Evolutionary conservation across 2,113 vertebrate species (phyloP), one percentile per base, ranked within the genome.

Genomic region (Smithornis capensis): DNA sequence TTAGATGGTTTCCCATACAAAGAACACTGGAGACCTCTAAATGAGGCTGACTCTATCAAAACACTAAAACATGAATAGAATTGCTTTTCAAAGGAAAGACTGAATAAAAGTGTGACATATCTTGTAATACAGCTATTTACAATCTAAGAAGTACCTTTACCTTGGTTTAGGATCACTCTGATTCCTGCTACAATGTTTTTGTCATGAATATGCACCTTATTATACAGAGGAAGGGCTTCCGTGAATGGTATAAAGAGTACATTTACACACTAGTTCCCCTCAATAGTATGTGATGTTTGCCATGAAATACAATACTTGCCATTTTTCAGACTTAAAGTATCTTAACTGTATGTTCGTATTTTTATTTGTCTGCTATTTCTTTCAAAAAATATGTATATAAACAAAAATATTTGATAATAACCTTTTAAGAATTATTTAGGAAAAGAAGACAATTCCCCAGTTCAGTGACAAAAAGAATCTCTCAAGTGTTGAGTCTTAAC

Each of bases 41-140:
- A 97, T 97, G 95, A 96, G 63, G 87, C 76, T 91, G 82, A 96
- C 94, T 81, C n/a, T 97, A 96, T 97, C 96, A 97, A 97, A 96
- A 98, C 97, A 97, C 95, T 96, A 89, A 98, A 97, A 96, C 92
- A 95, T 98, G 97, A 98, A 97, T 97, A 97, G 96, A 44, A 94
- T 97, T 97, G 95, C 57, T 97, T 91, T 87, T 97, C 83, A 95
- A 93, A 95, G 95, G 94, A 96, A 98, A 96, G 94, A 97, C 95
- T 97, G 97, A 98, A 97, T 98, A 97, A 97, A 97, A 97, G 87
- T 95, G 79, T 62, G 89, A 87, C 94, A 96, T 80, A 91, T 95
- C 91, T 97, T 95, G 95, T 95, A 97, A 97, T 73, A 97, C 87
- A 87, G 90, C 90, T 92, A 63, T 88, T 97, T 97, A 95, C 94